A percentile compares a stretch with the other conserved stretches of the same genome.
Conservation (phyloP, 2,888 invertebrate species). For the Cheilosia soror region DNA sequence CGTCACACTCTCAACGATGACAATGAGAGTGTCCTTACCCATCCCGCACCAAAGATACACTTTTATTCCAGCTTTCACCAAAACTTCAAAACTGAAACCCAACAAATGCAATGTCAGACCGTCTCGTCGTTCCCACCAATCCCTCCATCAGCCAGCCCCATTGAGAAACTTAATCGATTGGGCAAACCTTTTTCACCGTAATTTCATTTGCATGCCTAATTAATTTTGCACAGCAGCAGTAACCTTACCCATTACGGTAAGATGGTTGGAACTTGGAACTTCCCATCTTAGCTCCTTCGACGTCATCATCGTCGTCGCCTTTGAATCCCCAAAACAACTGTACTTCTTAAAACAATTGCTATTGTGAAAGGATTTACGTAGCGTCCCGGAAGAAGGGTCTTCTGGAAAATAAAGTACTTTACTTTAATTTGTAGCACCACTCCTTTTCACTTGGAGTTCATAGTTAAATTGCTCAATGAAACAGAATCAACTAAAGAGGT, state of each 20-base stretch:
- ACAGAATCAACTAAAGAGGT: conserved; percentile 54
- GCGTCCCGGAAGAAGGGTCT: conserved; percentile 52
- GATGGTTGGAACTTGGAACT: background rate
- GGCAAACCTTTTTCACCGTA: conserved; percentile 65
- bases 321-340: conserved; percentile 42
- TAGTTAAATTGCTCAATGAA: conserved; percentile 70
- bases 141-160: background rate
- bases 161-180: conserved; percentile 63
- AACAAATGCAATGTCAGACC: conserved; percentile 16
- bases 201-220: conserved; percentile 75
- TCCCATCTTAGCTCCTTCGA: conserved; percentile 14
- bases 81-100: conserved; percentile 51
- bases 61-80: conserved; percentile 17
- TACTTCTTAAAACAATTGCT: conserved; percentile 51
- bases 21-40: background rate
- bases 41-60: conserved; percentile 5
- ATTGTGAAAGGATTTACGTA: conserved; percentile 66
- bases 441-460: conserved; percentile 38
- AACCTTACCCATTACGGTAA: conserved; percentile 50
- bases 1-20: conserved; percentile 20
- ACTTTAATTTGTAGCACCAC: conserved; percentile 67
- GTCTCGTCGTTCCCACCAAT: background rate
- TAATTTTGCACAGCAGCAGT: conserved; percentile 61
- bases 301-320: conserved; percentile 13
- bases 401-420: conserved; percentile 62